Conservation (phyloP, 1,140 invertebrate genomes). For the Tetramorium parvispinum region DNA sequence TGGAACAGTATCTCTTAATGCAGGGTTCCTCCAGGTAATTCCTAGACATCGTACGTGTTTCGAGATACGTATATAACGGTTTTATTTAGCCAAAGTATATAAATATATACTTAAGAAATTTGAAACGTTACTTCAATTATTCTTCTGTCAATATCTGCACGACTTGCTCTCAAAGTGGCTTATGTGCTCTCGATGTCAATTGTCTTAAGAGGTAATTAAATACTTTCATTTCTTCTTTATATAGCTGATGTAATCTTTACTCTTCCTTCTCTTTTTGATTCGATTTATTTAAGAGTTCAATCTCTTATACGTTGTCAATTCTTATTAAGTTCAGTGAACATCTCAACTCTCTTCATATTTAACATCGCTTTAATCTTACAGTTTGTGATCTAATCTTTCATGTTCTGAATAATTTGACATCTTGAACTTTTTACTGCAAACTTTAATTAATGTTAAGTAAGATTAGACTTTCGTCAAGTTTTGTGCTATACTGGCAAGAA, state of each 20-base stretch:
- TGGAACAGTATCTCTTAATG: background rate
- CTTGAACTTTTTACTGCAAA: conserved; percentile 5
- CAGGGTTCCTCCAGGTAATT: background rate
- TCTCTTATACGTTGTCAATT: background rate
- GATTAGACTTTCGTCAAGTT: conserved; percentile 14
- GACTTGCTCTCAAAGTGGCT: background rate
- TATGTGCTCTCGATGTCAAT: background rate
- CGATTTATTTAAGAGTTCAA: background rate
- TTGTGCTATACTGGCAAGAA: background rate
- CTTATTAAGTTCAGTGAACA: background rate
- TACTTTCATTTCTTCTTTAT: background rate
- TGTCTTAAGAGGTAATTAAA: background rate
- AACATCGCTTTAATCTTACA: background rate
- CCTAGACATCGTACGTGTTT: background rate
- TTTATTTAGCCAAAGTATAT: background rate
- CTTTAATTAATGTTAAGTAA: conserved; percentile 45
- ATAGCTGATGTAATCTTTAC: background rate
- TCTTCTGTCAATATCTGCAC: background rate
- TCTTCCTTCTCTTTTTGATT: background rate
- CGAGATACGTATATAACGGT: background rate
- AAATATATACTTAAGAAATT: background rate
- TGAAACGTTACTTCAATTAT: background rate
- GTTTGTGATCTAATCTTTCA: conserved; percentile 31
- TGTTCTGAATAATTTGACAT: conserved; percentile 32
- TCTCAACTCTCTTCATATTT: background rate